Conservation (phyloP, 2,797 vertebrate genomes). For the Chiroxiphia lanceolata region DNA sequence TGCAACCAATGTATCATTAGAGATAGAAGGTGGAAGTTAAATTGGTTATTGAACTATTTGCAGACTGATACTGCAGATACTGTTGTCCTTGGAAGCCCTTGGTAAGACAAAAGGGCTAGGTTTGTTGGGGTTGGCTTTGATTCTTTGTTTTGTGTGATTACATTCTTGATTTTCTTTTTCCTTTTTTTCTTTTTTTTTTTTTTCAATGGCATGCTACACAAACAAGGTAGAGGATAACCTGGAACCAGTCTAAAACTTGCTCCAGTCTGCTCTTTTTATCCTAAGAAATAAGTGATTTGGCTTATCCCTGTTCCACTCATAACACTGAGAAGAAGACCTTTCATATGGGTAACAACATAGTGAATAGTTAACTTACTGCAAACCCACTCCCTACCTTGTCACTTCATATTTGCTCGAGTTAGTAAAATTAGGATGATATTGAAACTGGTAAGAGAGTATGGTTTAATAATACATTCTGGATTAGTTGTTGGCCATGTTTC, state of each 20-base stretch:
- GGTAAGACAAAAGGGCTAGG: background rate
- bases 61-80: background rate
- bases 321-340: background rate
- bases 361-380: background rate
- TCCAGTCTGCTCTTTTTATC: background rate
- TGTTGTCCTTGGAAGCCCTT: background rate
- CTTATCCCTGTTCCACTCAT: background rate
- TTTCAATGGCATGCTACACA: background rate
- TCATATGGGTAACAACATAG: background rate
- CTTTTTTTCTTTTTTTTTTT: background rate
- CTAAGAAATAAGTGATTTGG: background rate
- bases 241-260: background rate
- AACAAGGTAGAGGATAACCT: background rate
- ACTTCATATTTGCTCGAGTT: background rate
- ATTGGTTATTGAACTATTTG: slow-evolving; percentile 80
- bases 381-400: background rate
- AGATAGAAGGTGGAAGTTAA: slow-evolving; percentile 72
- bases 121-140: background rate
- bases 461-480: slow-evolving; percentile 17
- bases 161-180: background rate
- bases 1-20: slow-evolving; percentile 71
- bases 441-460: background rate
- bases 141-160: background rate
- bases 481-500: background rate
- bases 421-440: background rate